Evolutionary conservation across 2,888 invertebrate species (phyloP), one percentile per base, ranked within the genome.

Genomic region (Coenonympha arcania): DNA sequence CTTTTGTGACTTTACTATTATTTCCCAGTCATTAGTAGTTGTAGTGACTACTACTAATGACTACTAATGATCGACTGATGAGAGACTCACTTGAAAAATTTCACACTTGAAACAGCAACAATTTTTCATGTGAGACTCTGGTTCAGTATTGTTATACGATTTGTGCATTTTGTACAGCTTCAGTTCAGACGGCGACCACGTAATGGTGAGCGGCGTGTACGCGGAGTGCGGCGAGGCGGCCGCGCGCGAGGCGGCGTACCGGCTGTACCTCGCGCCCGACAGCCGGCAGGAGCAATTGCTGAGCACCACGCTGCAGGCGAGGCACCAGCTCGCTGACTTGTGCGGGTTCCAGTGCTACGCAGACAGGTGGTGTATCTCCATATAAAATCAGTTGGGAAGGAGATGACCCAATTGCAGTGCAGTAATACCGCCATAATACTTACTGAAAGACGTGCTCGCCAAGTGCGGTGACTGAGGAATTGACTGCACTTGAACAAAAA

Each of bases 261-360:
- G 92, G 55, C 87, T 96, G 52, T 98, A 92, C 81, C 84, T 97
- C 13, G 90, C 92, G 63, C 95, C 95, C 0, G 93, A 95, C 66
- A 60, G 72, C 0, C 82, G 88, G 1, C 98, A 98, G 77, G 94
- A 95, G 67, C 73, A 87, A 33, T 76, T 95, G 19, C 86, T 99
- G 0, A 79, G 88, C 18, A 88, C 92, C 66, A 81, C 98, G 37
- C 80, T 99, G 6, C 79, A 87, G 13, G 90, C 92, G 0, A 84
- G 99, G 11, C 89, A 93, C 65, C 87, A 93, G 52, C 88, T 99
- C 64, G 98, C 98, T 0, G 81, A 89, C 47, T 88, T 94, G 8
- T 98, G 98, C 69, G 99, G 96, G 2, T 99, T 98, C 79, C 81
- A 90, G 11, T 92, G 95, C 0, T 99, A 94, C 65, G 93, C 95